Base-by-base conservation (phyloP, 2,888 invertebrate genomes). In the Cabera pusaria region DNA sequence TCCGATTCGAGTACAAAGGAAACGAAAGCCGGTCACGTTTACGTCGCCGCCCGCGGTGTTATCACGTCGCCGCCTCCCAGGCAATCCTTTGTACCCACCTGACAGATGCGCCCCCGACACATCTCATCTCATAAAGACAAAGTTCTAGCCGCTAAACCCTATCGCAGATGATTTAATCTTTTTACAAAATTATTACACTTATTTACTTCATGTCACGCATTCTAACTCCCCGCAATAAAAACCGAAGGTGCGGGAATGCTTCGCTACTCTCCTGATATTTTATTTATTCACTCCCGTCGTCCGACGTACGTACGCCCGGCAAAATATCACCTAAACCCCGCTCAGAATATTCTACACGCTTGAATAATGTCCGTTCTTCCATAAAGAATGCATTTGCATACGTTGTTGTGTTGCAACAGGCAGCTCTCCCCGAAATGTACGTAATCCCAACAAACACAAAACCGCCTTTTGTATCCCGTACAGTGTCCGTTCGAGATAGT, bases 311-410 rank as follows among this genome's bases (percentile, higher is more conserved):
- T 52, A 44, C 34, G 54, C 49, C 49, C 64, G 47, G 62, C 64
- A 56, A 72, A 72, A 75, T 74, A 74, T 71, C 64, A 63, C 68
- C 70, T 64, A 64, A 72, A 64, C 57, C 59, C 51, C 47, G 47
- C 39, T 56, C 66, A 62, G 74, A 76, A 78, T 81, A 73, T 78
- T 77, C 72, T 74, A 69, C 59, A 65, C 67, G 65, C 64, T 63
- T 75, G 74, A 80, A 77, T 80, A 80, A 77, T 72, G 71, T 64
- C 67, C 61, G 66, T 58, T 70, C 66, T 68, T 63, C 63, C 69
- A 68, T 79, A 72, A 75, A 78, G 63, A 70, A 80, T 76, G 73
- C 75, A 79, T 79, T 72, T 72, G 68, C 73, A 73, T 74, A 72
- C 59, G 54, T 59, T 64, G 54, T 62, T 54, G 44, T 52, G 44